A percentile compares a stretch with the other conserved stretches of the same genome.
phyloP scores from a whole-genome alignment of 2,113 vertebrate genomes.

The Cinclus cinclus region DNA sequence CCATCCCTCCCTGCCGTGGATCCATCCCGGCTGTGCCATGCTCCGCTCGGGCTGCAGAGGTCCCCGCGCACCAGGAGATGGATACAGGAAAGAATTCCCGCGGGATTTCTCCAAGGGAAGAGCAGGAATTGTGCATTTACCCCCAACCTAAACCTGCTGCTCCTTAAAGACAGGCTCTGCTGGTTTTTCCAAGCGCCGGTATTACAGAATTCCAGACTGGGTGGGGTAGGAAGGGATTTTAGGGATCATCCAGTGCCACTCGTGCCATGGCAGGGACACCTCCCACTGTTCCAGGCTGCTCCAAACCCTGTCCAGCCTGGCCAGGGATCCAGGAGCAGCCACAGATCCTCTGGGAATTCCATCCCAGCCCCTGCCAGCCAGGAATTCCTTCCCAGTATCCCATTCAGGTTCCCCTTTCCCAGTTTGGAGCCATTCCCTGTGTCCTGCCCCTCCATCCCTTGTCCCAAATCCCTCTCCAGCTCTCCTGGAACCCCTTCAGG shows the following conservation, averaged over 20 bases:
- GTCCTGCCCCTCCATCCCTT: not conserved
- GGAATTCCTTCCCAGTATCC: not conserved
- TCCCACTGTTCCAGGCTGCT: not conserved
- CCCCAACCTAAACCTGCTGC: rapidly evolving
- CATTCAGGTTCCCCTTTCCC: not conserved
- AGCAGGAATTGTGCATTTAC: not conserved
- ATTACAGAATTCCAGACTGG: rapidly evolving
- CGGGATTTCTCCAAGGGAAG: not conserved
- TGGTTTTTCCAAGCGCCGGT: not conserved
- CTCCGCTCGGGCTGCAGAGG: not conserved
- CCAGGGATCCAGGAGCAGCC: not conserved
- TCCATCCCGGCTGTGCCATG: not conserved
- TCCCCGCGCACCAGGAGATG: slow-evolving; percentile 9
- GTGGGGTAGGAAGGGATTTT: not conserved
- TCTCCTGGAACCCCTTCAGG: not conserved
- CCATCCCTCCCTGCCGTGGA: not conserved
- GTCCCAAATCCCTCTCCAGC: not conserved
- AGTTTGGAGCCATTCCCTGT: not conserved
- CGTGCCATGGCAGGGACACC: not conserved
- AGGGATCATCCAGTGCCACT: not conserved
- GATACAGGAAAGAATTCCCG: not conserved
- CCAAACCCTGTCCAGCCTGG: not conserved
- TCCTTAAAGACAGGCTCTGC: not conserved
- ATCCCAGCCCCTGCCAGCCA: too few relatives aligned
- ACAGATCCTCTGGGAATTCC: not conserved